Conservation (phyloP, 1,140 invertebrate species). For the Lucilia cuprina region DNA sequence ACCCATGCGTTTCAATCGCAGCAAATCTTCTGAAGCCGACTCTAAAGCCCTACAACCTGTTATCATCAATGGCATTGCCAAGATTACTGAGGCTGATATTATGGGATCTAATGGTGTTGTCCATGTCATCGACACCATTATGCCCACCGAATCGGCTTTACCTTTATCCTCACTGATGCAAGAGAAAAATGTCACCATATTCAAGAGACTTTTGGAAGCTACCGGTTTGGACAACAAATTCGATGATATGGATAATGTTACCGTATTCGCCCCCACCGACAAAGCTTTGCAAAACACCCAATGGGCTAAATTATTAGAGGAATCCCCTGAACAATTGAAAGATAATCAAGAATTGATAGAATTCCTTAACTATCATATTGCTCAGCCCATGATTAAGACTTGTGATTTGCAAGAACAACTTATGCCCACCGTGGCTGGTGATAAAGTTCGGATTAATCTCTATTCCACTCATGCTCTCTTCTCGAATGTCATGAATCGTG, state of each 20-base stretch:
- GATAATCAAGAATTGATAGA: slow-evolving; percentile 64
- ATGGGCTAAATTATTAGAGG: slow-evolving; percentile 58
- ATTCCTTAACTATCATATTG: slow-evolving; percentile 68
- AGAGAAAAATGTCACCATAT: slow-evolving; percentile 64
- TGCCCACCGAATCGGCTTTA: slow-evolving; percentile 68
- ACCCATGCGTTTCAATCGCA: slow-evolving; percentile 66
- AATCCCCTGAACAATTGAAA: slow-evolving; percentile 59
- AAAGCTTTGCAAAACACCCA: slow-evolving; percentile 66
- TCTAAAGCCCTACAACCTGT: slow-evolving; percentile 50
- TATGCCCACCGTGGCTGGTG: slow-evolving; percentile 63
- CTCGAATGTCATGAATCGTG: slow-evolving; percentile 64
- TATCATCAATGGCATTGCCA: slow-evolving; percentile 63
- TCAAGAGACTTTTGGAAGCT: slow-evolving; percentile 64
- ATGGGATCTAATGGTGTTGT: slow-evolving; percentile 74
- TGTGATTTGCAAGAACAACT: slow-evolving; percentile 65
- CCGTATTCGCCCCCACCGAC: slow-evolving; percentile 71
- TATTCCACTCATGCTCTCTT: slow-evolving; percentile 67
- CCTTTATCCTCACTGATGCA: slow-evolving; percentile 62
- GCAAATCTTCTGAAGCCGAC: slow-evolving; percentile 40
- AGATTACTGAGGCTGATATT: slow-evolving; percentile 64
- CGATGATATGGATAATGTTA: slow-evolving; percentile 67
- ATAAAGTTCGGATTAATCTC: slow-evolving; percentile 66
- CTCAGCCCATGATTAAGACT: slow-evolving; percentile 64
- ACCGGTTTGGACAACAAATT: slow-evolving; percentile 68
- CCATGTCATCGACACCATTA: slow-evolving; percentile 72